Percentiles rank a stretch among this genome's conserved stretches.
Evolutionary conservation across 2,113 vertebrate species (phyloP).

Genomic region (Xenus cinereus): DNA sequence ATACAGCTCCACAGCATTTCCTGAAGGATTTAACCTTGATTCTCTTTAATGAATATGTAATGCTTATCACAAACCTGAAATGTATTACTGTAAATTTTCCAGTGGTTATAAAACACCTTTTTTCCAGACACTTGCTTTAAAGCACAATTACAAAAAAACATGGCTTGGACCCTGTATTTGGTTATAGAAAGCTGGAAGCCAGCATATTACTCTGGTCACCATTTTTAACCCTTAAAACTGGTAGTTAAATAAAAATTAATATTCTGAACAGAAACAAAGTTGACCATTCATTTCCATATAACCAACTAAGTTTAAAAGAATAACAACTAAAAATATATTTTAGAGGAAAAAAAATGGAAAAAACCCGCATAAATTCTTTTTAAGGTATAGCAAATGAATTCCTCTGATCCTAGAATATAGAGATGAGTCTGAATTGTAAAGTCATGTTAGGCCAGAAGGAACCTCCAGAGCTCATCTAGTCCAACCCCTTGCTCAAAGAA

Average conservation of each 20-base stretch:
- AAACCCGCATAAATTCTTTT: background rate
- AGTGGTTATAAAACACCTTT: slow-evolving; percentile 30
- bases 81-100: background rate
- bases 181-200: background rate
- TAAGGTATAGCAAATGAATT: background rate
- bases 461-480: background rate
- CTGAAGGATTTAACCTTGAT: slow-evolving; percentile 21
- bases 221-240: background rate
- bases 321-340: background rate
- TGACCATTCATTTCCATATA: background rate
- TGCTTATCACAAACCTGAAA: slow-evolving; percentile 9
- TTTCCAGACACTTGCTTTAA: slow-evolving; percentile 18
- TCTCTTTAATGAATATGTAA: background rate
- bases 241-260: background rate
- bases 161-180: background rate
- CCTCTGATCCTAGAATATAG: background rate
- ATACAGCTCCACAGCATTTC: slow-evolving; percentile 9
- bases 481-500: background rate
- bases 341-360: background rate
- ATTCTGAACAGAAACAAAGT: background rate
- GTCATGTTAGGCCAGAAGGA: background rate
- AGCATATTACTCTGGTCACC: background rate
- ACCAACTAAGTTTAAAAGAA: background rate
- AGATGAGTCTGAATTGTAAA: background rate
- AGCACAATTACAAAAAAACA: background rate